Percentiles rank a stretch among this genome's conserved stretches.
phyloP scores from a whole-genome alignment of 2,888 invertebrate genomes.

The Cyaniris semiargus region DNA sequence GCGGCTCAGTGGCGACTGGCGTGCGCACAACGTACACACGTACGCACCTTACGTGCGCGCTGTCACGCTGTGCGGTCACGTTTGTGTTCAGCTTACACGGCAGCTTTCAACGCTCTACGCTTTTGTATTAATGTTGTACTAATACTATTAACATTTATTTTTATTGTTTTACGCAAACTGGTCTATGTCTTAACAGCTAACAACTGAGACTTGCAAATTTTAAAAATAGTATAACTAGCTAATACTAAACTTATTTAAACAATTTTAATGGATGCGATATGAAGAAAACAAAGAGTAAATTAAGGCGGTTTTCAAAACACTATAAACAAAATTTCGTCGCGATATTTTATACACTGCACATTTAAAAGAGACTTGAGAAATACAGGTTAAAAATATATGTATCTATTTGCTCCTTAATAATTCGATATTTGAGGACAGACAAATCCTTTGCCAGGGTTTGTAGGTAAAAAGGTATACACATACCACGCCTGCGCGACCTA shows the following conservation, averaged over 20 bases:
- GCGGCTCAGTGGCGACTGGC: conserved; percentile 40
- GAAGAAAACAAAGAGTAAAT: not conserved
- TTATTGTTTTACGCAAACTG: conserved; percentile 8
- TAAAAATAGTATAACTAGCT: not conserved
- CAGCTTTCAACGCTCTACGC: conserved; percentile 27
- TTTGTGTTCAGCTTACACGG: conserved; percentile 29
- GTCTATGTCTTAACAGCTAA: conserved; percentile 3
- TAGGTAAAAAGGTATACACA: no score
- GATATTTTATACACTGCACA: not conserved
- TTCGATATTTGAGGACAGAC: no score
- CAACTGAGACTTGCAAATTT: not conserved
- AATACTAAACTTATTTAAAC: not conserved
- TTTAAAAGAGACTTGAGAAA: no score
- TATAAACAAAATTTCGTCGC: not conserved
- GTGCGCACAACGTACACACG: conserved; percentile 30
- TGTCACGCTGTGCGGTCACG: conserved; percentile 16
- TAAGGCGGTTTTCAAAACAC: not conserved
- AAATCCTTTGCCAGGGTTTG: no score
- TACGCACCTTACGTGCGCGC: conserved; percentile 24
- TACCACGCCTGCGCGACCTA: not conserved
- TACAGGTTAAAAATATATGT: no score
- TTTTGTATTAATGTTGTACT: conserved; percentile 31
- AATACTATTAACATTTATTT: conserved; percentile 35
- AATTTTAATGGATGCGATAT: not conserved
- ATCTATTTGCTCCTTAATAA: no score